Conservation (phyloP, 2,888 invertebrate genomes). For the Dicycla oo region DNA sequence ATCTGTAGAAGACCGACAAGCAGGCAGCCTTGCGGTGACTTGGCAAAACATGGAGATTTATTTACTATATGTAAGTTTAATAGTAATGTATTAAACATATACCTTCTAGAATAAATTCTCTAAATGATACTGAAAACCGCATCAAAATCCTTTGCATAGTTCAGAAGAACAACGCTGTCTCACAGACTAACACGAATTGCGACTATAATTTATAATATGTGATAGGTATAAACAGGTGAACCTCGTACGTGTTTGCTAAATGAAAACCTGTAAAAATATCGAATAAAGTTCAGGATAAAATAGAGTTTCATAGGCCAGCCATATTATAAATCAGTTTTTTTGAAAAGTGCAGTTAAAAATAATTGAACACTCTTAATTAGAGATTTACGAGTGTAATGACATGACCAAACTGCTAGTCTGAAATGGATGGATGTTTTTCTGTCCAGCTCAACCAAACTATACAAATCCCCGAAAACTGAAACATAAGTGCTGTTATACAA, state of each 20-base stretch:
- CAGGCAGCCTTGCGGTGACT: too few relatives aligned
- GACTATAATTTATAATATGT: not conserved
- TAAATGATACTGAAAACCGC: not conserved
- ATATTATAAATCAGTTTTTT: not conserved
- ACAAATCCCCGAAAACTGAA: not conserved
- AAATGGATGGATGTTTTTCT: not conserved
- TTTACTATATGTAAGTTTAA: too few relatives aligned
- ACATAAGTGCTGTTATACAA: not conserved
- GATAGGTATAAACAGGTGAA: not conserved
- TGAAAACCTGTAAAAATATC: not conserved
- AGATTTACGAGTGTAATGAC: conserved; percentile 19
- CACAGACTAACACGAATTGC: not conserved
- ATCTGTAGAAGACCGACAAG: too few relatives aligned
- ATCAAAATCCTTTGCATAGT: not conserved
- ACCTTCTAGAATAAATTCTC: not conserved
- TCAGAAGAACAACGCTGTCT: too few relatives aligned
- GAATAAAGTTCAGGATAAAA: too few relatives aligned
- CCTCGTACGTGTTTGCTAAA: not conserved
- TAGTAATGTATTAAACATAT: too few relatives aligned
- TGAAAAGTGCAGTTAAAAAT: not conserved
- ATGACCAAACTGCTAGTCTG: not conserved
- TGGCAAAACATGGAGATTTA: not conserved
- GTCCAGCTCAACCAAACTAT: not conserved
- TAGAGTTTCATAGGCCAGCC: not conserved
- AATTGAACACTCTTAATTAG: not conserved